These are phyloP conservation scores for Leptobrachium leishanense DNA, from an alignment of 2,113 vertebrate species.

Conservation along the genomic window DNA sequence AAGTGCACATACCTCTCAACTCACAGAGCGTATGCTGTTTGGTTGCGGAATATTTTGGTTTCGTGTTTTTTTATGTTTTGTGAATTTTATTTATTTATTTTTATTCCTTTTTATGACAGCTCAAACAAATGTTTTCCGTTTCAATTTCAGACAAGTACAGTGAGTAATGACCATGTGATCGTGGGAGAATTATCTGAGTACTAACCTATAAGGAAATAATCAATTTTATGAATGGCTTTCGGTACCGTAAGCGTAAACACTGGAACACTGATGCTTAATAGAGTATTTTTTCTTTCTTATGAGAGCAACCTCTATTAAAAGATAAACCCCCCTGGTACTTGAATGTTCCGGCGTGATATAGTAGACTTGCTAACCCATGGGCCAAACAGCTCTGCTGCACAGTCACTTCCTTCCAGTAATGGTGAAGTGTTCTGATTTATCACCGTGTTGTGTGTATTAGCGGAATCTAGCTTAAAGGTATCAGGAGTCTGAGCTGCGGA, in stretches of 20 bases:
- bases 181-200: conserved; percentile 39
- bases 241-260: conserved; percentile 34
- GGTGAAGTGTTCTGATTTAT: conserved; percentile 43
- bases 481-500: background rate
- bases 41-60: background rate
- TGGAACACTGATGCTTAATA: conserved; percentile 45
- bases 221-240: conserved; percentile 48
- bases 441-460: conserved; percentile 32
- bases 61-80: too few species aligned
- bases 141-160: conserved; percentile 26
- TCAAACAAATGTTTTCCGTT: conserved; percentile 28
- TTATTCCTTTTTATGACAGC: conserved; percentile 31
- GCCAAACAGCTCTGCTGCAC: conserved; percentile 37
- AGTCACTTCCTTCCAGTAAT: conserved; percentile 44
- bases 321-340: conserved; percentile 45
- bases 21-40: background rate
- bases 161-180: conserved; percentile 43
- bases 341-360: conserved; percentile 43
- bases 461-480: conserved; percentile 43
- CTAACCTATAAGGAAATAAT: conserved; percentile 46
- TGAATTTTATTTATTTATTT: background rate
- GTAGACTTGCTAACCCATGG: conserved; percentile 43
- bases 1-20: too few species aligned
- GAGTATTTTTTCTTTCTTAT: conserved; percentile 43
- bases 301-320: conserved; percentile 46